phyloP scores from a whole-genome alignment of 1,140 invertebrate genomes.

The Carposina sasakii region DNA sequence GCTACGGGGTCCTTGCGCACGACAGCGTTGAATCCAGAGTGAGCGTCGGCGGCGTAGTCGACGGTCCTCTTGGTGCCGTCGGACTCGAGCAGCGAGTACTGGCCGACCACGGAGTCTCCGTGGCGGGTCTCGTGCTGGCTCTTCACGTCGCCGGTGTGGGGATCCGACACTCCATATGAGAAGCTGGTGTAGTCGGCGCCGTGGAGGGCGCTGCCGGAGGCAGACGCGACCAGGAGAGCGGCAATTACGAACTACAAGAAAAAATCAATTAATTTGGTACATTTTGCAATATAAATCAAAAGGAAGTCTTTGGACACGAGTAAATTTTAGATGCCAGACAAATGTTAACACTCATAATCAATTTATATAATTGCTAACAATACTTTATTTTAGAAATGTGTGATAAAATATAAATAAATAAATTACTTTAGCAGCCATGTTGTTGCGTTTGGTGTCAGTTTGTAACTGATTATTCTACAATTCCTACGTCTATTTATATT shows the following conservation, averaged over 20 bases:
- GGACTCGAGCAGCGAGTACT: conserved; percentile 65
- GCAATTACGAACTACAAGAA: conserved; percentile 49
- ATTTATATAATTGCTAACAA: too few species aligned
- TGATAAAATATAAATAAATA: too few species aligned
- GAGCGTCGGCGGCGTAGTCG: conserved; percentile 65
- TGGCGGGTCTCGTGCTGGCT: conserved; percentile 66
- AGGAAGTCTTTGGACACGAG: too few species aligned
- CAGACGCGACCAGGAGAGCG: conserved; percentile 51
- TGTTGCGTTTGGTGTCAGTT: too few species aligned
- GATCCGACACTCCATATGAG: conserved; percentile 66
- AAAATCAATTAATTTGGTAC: conserved; percentile 16
- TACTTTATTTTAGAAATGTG: too few species aligned
- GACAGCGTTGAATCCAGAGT: conserved; percentile 60
- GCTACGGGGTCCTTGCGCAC: conserved; percentile 53
- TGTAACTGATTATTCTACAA: too few species aligned
- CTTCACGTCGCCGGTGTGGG: conserved; percentile 71
- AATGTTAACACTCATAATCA: too few species aligned
- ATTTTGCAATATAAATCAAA: too few species aligned
- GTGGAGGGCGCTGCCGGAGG: conserved; percentile 45
- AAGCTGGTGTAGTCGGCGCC: conserved; percentile 54
- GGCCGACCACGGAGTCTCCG: conserved; percentile 74
- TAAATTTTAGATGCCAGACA: too few species aligned
- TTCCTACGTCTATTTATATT: too few species aligned
- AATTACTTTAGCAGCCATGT: too few species aligned
- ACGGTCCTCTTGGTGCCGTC: conserved; percentile 69